phyloP scores from a whole-genome alignment of 2,888 invertebrate genomes.

The Yponomeuta cagnagella region DNA sequence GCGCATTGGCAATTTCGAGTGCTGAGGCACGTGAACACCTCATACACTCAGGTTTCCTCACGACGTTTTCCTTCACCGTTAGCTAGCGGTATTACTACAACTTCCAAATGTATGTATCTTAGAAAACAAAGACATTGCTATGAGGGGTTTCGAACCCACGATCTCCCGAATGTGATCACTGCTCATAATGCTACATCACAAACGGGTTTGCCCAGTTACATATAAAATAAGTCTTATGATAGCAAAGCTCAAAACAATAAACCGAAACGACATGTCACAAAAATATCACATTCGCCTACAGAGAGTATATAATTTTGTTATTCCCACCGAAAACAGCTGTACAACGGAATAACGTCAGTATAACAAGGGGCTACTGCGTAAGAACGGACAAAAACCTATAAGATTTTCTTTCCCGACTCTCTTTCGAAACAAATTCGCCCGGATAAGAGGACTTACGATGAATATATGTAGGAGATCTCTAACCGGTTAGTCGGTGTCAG shows the following conservation, averaged over 20 bases:
- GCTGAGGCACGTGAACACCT: no score
- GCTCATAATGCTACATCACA: no score
- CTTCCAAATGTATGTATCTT: no score
- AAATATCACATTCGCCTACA: neutral
- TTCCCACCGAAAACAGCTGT: neutral
- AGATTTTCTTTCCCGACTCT: conserved; percentile 23
- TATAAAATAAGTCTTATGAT: no score
- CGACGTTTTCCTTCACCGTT: no score
- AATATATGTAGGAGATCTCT: conserved; percentile 46
- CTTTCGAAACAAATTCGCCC: conserved; percentile 41
- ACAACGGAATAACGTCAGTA: conserved; percentile 12
- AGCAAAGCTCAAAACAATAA: neutral
- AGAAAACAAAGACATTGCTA: no score
- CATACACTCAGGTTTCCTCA: no score
- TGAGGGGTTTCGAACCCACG: no score
- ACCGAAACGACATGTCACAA: neutral
- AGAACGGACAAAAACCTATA: conserved; percentile 11
- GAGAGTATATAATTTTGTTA: neutral
- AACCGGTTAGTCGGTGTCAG: conserved; percentile 36
- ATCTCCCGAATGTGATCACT: no score
- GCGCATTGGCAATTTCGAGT: no score
- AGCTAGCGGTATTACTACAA: no score
- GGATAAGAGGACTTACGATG: conserved; percentile 40
- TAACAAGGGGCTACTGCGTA: conserved; percentile 15
- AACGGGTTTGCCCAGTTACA: no score